Evolutionary conservation across 2,113 vertebrate genomes (phyloP).

Genomic region (Cygnus atratus): DNA sequence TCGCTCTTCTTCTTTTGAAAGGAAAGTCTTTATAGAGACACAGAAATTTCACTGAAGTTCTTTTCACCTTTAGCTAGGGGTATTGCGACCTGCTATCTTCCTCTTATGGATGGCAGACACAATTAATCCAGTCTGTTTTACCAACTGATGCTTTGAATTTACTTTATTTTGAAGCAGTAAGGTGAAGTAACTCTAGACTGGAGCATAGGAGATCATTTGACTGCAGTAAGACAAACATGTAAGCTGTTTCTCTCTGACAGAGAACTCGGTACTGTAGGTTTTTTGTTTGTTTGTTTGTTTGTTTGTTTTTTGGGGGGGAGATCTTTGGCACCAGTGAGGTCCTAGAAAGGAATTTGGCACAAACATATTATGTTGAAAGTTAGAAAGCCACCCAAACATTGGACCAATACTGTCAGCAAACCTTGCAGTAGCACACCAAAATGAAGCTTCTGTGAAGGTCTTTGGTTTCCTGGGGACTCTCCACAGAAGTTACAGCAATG

Average conservation of each 20-base stretch:
- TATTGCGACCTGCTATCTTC: not conserved
- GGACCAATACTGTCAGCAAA: not conserved
- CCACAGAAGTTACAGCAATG: not conserved
- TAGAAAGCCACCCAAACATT: not conserved
- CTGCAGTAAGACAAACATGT: not conserved
- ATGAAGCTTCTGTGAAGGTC: not conserved
- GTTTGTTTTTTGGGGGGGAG: not conserved
- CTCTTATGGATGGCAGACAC: not conserved
- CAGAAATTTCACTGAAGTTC: not conserved
- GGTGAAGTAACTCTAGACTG: not conserved
- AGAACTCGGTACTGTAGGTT: not conserved
- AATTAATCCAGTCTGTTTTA: not conserved
- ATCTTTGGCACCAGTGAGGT: not conserved
- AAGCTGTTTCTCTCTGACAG: not conserved
- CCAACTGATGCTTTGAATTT: not conserved
- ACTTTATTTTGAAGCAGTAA: not conserved
- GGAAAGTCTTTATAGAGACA: not conserved
- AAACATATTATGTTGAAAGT: not conserved
- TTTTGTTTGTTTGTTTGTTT: not conserved
- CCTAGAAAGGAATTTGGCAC: not conserved
- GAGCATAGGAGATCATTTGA: not conserved
- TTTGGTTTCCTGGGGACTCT: not conserved
- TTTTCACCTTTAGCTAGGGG: not conserved
- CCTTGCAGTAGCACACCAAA: not conserved
- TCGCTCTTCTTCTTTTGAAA: conserved; percentile 2